Conservation (phyloP, 2,113 vertebrate species). For the Sus scrofa region T2T-Sscrofa CM000813.6:140524001-140524500, state of each 20-base stretch:
- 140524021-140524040: not conserved
- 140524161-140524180: not conserved
- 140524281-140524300: not conserved
- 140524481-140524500: not conserved
- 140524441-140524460: not conserved
- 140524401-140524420: not conserved
- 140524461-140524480: not conserved
- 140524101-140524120: not conserved
- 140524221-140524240: not conserved
- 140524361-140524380: not conserved
- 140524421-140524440: not conserved
- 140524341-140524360: not conserved
- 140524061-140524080: not conserved
- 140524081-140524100: not conserved
- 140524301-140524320: not conserved
- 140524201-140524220: not conserved
- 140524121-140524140: not conserved
- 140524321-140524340: not conserved
- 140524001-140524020: not conserved
- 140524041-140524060: constrained; percentile 12
- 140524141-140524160: not conserved
- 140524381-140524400: not conserved
- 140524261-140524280: not conserved
- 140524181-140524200: not conserved
- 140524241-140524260: not conserved